Conservation (phyloP, 1,140 invertebrate species). For the Polypedilum vanderplanki region DNA sequence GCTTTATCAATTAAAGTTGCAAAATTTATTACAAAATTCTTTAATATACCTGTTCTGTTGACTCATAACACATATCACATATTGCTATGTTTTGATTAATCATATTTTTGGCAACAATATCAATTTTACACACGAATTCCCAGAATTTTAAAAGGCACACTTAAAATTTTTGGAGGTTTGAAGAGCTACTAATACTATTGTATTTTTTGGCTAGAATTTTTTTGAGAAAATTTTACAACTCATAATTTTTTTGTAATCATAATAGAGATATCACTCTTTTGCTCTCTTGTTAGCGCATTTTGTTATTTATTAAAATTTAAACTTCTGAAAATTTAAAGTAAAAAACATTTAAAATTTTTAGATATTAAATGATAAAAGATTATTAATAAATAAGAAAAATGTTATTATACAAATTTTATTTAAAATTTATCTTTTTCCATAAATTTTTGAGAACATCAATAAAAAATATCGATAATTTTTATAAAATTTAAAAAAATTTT, state of each 20-base stretch:
- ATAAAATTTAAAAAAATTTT: background rate
- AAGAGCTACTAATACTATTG: background rate
- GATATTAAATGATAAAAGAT: too few relatives aligned
- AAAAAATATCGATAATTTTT: background rate
- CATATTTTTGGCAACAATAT: background rate
- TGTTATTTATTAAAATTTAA: too few relatives aligned
- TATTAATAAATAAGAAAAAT: too few relatives aligned
- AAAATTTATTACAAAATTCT: background rate
- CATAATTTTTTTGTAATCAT: too few relatives aligned
- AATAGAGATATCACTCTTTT: too few relatives aligned
- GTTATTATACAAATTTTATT: too few relatives aligned
- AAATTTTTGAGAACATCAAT: background rate
- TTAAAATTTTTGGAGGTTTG: background rate
- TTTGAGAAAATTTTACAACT: constrained; percentile 10
- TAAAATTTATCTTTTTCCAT: too few relatives aligned
- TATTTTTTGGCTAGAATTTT: constrained; percentile 18
- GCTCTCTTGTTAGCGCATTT: too few relatives aligned
- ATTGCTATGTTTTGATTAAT: background rate
- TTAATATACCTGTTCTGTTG: background rate
- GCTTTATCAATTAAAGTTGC: background rate
- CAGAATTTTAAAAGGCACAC: background rate
- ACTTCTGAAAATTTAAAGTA: too few relatives aligned
- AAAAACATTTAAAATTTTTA: too few relatives aligned
- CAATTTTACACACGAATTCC: background rate
- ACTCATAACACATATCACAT: constrained; percentile 4